Conservation (phyloP, 2,113 vertebrate species). For the Tyto alba region DNA sequence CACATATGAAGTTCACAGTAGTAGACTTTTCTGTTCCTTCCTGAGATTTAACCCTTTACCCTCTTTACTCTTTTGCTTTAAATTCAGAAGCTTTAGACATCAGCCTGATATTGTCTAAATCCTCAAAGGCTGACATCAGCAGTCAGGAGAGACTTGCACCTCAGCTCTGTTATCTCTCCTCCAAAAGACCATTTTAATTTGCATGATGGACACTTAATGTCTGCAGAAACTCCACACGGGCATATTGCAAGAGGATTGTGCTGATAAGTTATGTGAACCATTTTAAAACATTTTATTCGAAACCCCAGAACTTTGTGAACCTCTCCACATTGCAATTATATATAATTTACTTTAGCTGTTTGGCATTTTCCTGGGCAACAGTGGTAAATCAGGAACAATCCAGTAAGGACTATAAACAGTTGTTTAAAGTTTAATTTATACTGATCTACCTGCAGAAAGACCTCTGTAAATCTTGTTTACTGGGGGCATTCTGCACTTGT, state of each 20-base stretch:
- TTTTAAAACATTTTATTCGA: not conserved
- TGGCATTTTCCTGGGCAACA: not conserved
- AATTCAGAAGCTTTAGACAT: not conserved
- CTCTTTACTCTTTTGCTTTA: not conserved
- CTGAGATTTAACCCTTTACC: not conserved
- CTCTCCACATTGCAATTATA: not conserved
- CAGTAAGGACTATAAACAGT: not conserved
- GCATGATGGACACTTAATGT: not conserved
- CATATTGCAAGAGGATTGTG: not conserved
- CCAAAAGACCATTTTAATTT: not conserved
- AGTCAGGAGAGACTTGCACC: not conserved
- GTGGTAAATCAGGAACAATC: not conserved
- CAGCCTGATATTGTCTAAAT: not conserved
- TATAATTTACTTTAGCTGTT: not conserved
- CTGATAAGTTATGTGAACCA: not conserved
- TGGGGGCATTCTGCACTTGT: not conserved
- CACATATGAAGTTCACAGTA: not conserved
- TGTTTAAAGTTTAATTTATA: not conserved
- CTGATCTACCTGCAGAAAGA: not conserved
- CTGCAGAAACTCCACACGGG: not conserved
- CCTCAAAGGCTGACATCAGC: not conserved
- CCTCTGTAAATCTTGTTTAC: not conserved
- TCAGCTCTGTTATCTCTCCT: not conserved
- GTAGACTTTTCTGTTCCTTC: not conserved
- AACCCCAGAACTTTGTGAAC: not conserved